Conservation (phyloP, 2,113 vertebrate genomes). For the Eptesicus fuscus region DNA sequence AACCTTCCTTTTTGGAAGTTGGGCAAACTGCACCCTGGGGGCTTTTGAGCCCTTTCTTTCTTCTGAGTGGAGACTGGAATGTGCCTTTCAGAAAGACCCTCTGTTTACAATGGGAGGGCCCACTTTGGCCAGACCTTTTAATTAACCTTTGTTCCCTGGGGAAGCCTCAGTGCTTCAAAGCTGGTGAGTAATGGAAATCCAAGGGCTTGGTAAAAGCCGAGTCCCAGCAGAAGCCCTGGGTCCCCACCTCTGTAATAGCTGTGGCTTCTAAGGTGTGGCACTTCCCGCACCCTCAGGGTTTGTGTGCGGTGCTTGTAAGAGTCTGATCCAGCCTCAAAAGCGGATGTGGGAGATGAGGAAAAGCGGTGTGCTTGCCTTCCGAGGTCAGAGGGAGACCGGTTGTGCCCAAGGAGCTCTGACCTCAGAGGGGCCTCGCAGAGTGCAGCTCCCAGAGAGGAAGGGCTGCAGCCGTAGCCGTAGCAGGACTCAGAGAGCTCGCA, state of each 20-base stretch:
- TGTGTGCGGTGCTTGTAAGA: background rate
- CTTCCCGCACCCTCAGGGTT: too few relatives aligned
- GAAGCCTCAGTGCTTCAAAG: background rate
- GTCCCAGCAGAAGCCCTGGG: background rate
- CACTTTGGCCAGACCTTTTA: background rate
- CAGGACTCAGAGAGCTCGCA: background rate
- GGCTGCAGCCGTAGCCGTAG: fast-evolving
- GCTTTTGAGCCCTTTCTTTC: background rate
- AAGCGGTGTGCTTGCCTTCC: background rate
- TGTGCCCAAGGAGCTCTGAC: background rate
- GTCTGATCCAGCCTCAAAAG: background rate
- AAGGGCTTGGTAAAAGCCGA: background rate
- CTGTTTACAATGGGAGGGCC: background rate
- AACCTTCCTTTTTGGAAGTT: background rate
- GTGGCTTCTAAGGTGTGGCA: background rate
- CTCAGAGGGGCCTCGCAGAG: background rate
- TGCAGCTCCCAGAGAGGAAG: fast-evolving
- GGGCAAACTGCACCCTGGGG: background rate
- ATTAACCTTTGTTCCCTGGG: background rate
- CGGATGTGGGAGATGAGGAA: background rate
- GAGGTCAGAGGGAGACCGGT: too few relatives aligned
- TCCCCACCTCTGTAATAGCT: background rate
- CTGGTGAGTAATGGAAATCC: background rate
- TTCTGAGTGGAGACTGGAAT: constrained; percentile 10
- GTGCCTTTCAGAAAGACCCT: background rate